phyloP scores from a whole-genome alignment of 2,797 vertebrate genomes.

The Kryptolebias ocellatus region DNA sequence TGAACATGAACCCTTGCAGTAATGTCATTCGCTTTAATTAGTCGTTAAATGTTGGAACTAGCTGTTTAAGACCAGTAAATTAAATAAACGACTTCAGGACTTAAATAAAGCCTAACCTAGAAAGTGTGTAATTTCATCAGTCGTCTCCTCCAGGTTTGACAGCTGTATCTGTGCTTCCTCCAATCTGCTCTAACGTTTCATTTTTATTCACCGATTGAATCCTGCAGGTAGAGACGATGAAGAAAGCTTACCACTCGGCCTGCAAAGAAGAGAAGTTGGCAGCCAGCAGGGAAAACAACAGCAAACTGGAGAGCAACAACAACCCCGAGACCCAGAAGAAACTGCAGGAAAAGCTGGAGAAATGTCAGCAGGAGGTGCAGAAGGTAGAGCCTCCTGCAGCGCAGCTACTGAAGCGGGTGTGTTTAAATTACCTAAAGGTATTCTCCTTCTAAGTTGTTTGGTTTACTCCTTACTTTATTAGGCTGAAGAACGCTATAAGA shows the following conservation, averaged over 20 bases:
- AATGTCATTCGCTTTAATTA: too few relatives aligned
- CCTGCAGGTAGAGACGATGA: slow-evolving; percentile 85
- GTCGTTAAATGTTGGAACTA: too few relatives aligned
- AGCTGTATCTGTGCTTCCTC: neutral
- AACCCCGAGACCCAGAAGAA: slow-evolving; percentile 96
- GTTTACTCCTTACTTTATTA: slow-evolving; percentile 46
- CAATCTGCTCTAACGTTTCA: neutral
- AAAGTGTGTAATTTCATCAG: neutral
- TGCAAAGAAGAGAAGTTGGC: slow-evolving; percentile 98
- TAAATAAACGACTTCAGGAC: too few relatives aligned
- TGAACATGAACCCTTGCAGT: neutral
- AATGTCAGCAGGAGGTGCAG: slow-evolving; percentile 93
- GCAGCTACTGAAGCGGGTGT: too few relatives aligned
- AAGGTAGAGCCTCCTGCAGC: slow-evolving; percentile 82
- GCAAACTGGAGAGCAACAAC: slow-evolving; percentile 92
- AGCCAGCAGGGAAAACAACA: slow-evolving; percentile 89
- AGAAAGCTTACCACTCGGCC: slow-evolving; percentile 92
- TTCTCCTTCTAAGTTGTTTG: too few relatives aligned
- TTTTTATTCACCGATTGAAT: slow-evolving; percentile 1
- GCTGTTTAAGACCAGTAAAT: too few relatives aligned
- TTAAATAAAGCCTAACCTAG: too few relatives aligned
- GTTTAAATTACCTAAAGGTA: too few relatives aligned
- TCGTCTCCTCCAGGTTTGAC: neutral
- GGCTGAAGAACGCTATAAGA: slow-evolving; percentile 95
- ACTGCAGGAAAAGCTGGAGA: slow-evolving; percentile 97